Evolutionary conservation across 2,113 vertebrate genomes (phyloP).

Genomic region (Aramus guarauna): DNA sequence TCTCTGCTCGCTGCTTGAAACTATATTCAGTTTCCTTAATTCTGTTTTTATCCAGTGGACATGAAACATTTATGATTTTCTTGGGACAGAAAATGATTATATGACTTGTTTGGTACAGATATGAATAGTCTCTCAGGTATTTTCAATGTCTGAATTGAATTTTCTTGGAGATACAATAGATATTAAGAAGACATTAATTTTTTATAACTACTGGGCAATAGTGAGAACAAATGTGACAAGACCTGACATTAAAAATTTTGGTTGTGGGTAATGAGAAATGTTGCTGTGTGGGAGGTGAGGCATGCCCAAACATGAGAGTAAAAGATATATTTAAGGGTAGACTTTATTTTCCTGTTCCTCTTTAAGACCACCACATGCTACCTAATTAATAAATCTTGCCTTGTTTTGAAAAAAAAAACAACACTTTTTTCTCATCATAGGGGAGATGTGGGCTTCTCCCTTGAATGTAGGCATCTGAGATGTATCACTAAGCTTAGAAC

Average conservation of each 20-base stretch:
- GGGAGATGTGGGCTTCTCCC: background rate
- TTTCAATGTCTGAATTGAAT: background rate
- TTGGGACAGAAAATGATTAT: background rate
- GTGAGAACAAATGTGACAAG: background rate
- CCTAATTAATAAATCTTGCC: background rate
- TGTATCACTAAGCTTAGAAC: background rate
- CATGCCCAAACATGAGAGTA: background rate
- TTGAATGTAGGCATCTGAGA: background rate
- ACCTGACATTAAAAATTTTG: background rate
- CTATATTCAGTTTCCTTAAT: background rate
- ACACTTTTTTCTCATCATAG: background rate
- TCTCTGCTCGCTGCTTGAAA: background rate
- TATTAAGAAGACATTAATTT: background rate
- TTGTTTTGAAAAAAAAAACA: background rate
- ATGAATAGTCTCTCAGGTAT: background rate
- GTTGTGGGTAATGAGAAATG: background rate
- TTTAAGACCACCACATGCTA: background rate
- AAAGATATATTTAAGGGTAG: background rate
- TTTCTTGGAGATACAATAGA: background rate
- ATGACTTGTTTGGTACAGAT: background rate
- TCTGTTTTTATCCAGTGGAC: background rate
- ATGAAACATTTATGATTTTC: background rate
- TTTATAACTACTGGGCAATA: background rate
- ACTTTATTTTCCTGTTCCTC: background rate
- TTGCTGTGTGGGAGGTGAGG: background rate